Percentiles rank a stretch among this genome's conserved stretches.
Conservation (phyloP, 2,797 vertebrate species). For the Scarus forsteni region DNA sequence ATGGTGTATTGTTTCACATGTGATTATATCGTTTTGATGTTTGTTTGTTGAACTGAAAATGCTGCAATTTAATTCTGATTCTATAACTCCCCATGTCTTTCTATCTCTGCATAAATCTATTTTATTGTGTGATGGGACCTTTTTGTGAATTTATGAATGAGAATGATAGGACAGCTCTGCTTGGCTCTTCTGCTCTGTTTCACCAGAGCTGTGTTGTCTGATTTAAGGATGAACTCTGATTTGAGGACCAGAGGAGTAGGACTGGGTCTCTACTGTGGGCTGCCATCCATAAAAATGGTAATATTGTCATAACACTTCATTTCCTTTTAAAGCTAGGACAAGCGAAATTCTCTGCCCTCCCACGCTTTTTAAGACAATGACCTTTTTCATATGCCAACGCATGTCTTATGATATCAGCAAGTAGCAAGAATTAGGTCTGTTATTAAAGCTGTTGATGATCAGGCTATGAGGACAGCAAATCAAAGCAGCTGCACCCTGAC, state of each 20-base stretch:
- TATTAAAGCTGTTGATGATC: not conserved
- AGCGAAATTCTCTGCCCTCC: slow-evolving; percentile 18
- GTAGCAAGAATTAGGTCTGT: not conserved
- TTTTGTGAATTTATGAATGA: slow-evolving; percentile 32
- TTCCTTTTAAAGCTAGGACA: slow-evolving; percentile 34
- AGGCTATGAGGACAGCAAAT: slow-evolving; percentile 13
- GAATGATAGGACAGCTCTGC: slow-evolving; percentile 34
- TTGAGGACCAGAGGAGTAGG: slow-evolving; percentile 41
- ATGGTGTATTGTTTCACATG: no score
- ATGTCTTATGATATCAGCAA: not conserved
- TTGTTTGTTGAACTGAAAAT: no score
- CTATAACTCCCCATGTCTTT: no score
- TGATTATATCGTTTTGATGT: no score
- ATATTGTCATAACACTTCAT: slow-evolving; percentile 51
- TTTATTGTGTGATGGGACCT: no score
- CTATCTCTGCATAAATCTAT: no score
- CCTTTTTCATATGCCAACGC: slow-evolving; percentile 10
- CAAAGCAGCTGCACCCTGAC: no score
- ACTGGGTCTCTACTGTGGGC: slow-evolving; percentile 30
- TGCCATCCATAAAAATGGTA: slow-evolving; percentile 64
- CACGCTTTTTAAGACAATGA: slow-evolving; percentile 21
- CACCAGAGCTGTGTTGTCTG: slow-evolving; percentile 61
- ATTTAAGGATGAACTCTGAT: slow-evolving; percentile 54
- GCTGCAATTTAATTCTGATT: no score
- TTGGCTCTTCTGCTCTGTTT: slow-evolving; percentile 65